These are phyloP conservation scores for Siniperca chuatsi DNA, from an alignment of 2,113 vertebrate genomes.

Conservation along the genomic window DNA sequence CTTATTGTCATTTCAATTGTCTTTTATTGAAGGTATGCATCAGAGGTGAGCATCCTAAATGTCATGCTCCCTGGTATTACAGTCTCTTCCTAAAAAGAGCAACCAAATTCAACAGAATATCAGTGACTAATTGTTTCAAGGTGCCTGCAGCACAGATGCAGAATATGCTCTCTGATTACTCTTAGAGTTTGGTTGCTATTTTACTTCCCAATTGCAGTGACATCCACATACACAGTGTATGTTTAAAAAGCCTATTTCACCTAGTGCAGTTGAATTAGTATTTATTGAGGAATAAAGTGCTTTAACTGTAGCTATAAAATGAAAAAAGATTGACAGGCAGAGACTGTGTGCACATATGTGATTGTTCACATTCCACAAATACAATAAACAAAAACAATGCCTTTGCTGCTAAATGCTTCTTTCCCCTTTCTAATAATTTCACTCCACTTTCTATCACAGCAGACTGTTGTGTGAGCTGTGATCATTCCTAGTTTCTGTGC, in stretches of 20 bases:
- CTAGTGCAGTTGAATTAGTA: background rate
- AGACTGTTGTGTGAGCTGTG: conserved; percentile 46
- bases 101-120: conserved; percentile 40
- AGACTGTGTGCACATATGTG: conserved; percentile 9
- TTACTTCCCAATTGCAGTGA: conserved; percentile 1
- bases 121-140: conserved; percentile 19
- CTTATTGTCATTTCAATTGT: conserved; percentile 80
- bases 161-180: conserved; percentile 22
- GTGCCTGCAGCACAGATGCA: conserved; percentile 7
- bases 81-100: conserved; percentile 43
- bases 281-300: background rate
- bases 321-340: conserved; percentile 9
- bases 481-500: conserved; percentile 64
- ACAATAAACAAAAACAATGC: conserved; percentile 4
- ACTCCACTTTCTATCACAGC: conserved; percentile 50
- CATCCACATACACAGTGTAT: background rate
- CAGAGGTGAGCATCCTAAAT: conserved; percentile 53
- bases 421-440: conserved; percentile 28
- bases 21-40: conserved; percentile 74
- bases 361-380: conserved; percentile 14
- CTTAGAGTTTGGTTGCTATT: background rate
- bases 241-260: background rate
- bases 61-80: conserved; percentile 53
- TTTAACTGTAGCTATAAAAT: conserved; percentile 2
- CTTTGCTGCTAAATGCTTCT: conserved; percentile 21